Evolutionary conservation across 2,113 vertebrate genomes (phyloP), one percentile per base, ranked within the genome.

Genomic region (Clupea harengus): DNA sequence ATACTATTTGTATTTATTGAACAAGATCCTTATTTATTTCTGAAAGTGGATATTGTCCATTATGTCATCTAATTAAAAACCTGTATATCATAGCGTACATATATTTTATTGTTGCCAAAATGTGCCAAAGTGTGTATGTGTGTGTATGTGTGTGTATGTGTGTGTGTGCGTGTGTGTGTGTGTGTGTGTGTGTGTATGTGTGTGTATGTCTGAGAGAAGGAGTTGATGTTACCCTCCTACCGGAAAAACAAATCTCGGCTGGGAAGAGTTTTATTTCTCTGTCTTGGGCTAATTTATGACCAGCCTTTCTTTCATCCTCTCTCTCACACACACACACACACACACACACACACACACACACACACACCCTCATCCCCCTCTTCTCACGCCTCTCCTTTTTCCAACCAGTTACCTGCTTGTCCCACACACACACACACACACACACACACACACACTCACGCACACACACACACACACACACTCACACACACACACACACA

Each of bases 1-100:
- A 85, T 87, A 91, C 91, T 92, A 81, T 86, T 89, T 82, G 88
- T 95, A 95, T 95, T 96, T 95, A 96, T 95, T 95, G 92, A 94
- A 92, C 90, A 88, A 90, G 89, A 94, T 93, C 91, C 93, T 94
- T 95, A 95, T 95, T 95, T 95, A 93, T 93, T 90, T 91, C 87
- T 83, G 54, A 52, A 75, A 32, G 72, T 39, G 72, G 72, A 78
- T 78, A 78, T 78, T 78, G 72, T 32, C 72, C 90, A 88, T 92
- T 87, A 87, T 92, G 93, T 93, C 92, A 90, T 45, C 39, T 82
- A 22, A 64, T 84, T 81, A 78, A 78, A 32, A 78, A n/a, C 45
- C 54, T 44, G 8, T 45, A 39, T 10, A n/a, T 25, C 80, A 46
- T 81, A 81, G 75, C 82, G 67, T 88, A 83, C 83, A 89, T n/a